These are phyloP conservation scores for Kuschelorhynchus macadamiae DNA, from an alignment of 2,888 invertebrate genomes.

Conservation along the genomic window DNA sequence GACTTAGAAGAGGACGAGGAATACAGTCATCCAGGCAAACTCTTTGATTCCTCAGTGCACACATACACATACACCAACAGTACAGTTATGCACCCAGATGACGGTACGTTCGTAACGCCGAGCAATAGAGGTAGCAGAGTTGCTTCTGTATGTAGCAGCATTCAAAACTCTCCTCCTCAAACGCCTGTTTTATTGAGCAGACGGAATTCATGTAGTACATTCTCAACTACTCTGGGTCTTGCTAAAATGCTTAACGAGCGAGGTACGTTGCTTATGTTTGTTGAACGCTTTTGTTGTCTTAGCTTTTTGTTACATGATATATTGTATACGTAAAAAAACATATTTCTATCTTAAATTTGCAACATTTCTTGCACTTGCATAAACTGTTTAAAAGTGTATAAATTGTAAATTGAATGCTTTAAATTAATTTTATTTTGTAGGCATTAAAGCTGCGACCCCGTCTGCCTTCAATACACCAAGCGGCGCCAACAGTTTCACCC, in stretches of 20 bases:
- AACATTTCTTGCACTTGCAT: no score
- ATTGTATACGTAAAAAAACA: no score
- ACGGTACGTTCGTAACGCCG: conserved; percentile 78
- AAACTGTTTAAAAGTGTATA: no score
- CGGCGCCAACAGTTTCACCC: conserved; percentile 77
- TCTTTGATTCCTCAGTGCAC: conserved; percentile 83
- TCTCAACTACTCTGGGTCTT: conserved; percentile 80
- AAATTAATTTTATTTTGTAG: conserved; percentile 53
- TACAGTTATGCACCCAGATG: conserved; percentile 87
- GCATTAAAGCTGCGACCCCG: conserved; percentile 81
- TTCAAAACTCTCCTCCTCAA: conserved; percentile 70
- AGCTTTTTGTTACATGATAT: not conserved
- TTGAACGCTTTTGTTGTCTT: not conserved
- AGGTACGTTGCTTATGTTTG: conserved; percentile 62
- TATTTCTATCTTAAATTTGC: no score
- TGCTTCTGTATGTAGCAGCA: conserved; percentile 76
- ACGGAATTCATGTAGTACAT: conserved; percentile 85
- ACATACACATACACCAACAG: conserved; percentile 91
- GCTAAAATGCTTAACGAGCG: conserved; percentile 85
- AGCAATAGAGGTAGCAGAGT: conserved; percentile 77
- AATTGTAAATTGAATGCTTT: not conserved
- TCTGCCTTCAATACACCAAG: conserved; percentile 77
- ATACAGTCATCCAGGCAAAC: conserved; percentile 78
- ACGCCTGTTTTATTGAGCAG: conserved; percentile 74
- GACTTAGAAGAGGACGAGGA: conserved; percentile 84